Conservation (phyloP, 2,113 vertebrate genomes). For the Zosterops hypoxanthus region DNA sequence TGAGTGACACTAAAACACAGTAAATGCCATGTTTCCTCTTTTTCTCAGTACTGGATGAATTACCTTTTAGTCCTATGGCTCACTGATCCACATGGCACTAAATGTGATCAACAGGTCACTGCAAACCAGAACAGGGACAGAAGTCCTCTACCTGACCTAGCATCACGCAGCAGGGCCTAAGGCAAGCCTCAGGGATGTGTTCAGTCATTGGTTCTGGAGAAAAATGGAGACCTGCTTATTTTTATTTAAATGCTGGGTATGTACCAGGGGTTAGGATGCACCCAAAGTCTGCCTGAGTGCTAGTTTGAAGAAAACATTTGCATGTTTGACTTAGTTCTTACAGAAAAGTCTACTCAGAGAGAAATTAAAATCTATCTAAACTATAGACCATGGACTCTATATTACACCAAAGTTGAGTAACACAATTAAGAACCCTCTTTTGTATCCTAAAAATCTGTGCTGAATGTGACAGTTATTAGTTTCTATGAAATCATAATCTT, state of each 20-base stretch:
- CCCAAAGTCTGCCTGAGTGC: neutral
- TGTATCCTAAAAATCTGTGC: neutral
- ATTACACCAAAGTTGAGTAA: neutral
- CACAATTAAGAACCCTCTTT: neutral
- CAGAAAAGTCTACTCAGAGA: neutral
- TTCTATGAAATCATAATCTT: neutral
- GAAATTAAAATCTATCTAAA: neutral
- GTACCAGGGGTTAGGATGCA: neutral
- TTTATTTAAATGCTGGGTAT: neutral
- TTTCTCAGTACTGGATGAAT: neutral
- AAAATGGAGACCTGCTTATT: neutral
- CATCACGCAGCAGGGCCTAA: neutral
- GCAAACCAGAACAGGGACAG: neutral
- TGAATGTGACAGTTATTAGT: neutral
- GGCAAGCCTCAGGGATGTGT: neutral
- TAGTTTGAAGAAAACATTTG: neutral
- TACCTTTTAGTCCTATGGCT: neutral
- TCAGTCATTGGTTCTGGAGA: neutral
- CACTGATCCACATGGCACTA: neutral
- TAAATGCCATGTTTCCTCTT: neutral
- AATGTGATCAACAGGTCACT: neutral
- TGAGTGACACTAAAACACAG: neutral
- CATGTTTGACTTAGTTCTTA: neutral
- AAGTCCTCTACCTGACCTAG: neutral
- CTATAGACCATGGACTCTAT: neutral